Base-by-base conservation (phyloP, 2,797 vertebrate species). In the Thamnophis elegans region DNA sequence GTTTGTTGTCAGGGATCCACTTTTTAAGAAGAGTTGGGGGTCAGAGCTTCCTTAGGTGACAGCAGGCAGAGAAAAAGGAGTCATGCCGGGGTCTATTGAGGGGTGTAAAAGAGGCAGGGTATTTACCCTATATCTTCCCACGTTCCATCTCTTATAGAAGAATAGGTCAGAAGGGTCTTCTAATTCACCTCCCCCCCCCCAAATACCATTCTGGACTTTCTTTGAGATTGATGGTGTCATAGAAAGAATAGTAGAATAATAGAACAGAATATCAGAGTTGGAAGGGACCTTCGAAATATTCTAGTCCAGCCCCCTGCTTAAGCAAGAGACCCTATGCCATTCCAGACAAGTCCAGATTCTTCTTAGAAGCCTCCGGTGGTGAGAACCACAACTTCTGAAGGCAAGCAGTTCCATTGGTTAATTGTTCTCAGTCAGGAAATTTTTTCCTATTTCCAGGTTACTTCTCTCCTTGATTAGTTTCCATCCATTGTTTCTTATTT, bases 51-150 rank as follows among this genome's bases (percentile, higher is more conserved):
- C 68, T 36, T 36, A 18, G 92, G 6, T 62, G 90, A 32, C 18
- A 82, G 47, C 65, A 89, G 89, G 90, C 62, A 58, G n/a, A 0
- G 0, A 88, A 87, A 87, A 25, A 51, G 25, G 11, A 0, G 0
- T 12, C 5, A 7, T 0, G 0, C 2, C 0, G 0, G 4, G 85
- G 7, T 6, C 42, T 0, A 7, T 55, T 85, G 68, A 28, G 2
- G 32, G 36, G 56, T 22, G 20, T 42, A 53, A 0, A 0, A 0
- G 4, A 88, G 73, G n/a, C 12, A 9, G 0, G 0, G 14, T 36
- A 0, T 93, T 36, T 20, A 0, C 16, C 25, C 42, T 14, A 60
- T 42, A 62, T 32, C 91, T 1, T 0, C 10, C 1, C 0, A 59
- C 28, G 62, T 1, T 4, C 59, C 53, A n/a, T 28, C 26, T 13